These are phyloP conservation scores for Eilema depressum DNA, from an alignment of 2,888 invertebrate genomes.

Conservation along the genomic window DNA sequence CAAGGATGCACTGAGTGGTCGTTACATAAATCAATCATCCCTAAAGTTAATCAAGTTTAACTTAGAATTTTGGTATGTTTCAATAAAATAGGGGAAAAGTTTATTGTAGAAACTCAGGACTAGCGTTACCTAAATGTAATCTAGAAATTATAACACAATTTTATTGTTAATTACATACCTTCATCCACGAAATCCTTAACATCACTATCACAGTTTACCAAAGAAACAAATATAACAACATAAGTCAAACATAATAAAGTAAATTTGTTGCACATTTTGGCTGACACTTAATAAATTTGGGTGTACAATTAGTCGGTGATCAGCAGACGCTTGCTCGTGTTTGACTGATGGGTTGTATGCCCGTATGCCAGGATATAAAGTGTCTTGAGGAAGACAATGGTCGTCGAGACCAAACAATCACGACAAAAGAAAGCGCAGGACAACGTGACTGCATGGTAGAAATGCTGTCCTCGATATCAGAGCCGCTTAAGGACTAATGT, in stretches of 20 bases:
- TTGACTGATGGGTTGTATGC: constrained; percentile 76
- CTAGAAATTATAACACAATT: background rate
- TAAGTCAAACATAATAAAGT: constrained; percentile 72
- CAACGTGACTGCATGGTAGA: constrained; percentile 81
- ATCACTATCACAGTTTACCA: constrained; percentile 70
- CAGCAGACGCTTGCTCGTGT: constrained; percentile 64
- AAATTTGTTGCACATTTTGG: constrained; percentile 77
- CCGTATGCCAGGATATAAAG: constrained; percentile 83
- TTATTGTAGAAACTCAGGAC: background rate
- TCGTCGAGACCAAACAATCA: constrained; percentile 77
- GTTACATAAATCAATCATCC: too few species aligned
- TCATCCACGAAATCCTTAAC: constrained; percentile 65
- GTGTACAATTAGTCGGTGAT: constrained; percentile 57
- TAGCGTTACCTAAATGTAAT: too few species aligned
- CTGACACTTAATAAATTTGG: constrained; percentile 38
- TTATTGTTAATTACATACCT: constrained; percentile 63
- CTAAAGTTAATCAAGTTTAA: too few species aligned
- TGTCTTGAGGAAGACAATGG: constrained; percentile 80
- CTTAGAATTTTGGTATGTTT: background rate
- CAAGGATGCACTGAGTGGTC: too few species aligned
- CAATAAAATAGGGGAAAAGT: background rate
- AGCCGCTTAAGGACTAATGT: constrained; percentile 76
- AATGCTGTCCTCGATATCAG: constrained; percentile 78
- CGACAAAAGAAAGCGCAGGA: constrained; percentile 82
- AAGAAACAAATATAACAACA: constrained; percentile 70